Percentiles rank a stretch among this genome's conserved stretches.
These are phyloP conservation scores for Venturia canescens DNA, from an alignment of 1,140 invertebrate species.

Conservation along the genomic window DNA sequence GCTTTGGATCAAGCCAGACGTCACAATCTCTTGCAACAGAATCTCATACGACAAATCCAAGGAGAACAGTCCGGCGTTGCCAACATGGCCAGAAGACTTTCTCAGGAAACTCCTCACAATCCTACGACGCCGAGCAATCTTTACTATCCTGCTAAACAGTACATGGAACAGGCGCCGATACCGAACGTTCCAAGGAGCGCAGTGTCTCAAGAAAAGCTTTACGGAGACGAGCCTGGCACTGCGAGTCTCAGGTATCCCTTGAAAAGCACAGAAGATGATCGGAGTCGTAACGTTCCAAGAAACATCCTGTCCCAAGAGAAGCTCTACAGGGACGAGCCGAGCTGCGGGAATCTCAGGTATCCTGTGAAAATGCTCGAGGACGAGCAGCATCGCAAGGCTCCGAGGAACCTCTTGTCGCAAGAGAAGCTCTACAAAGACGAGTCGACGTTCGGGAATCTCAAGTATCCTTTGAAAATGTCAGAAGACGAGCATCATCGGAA, in stretches of 20 bases:
- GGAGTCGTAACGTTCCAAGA: not conserved
- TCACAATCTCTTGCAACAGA: constrained; percentile 72
- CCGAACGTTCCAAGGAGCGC: not conserved
- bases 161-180: not conserved
- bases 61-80: constrained; percentile 49
- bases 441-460: not conserved
- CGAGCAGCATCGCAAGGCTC: not conserved
- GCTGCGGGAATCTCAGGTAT: not conserved
- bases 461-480: not conserved
- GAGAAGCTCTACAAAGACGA: not conserved
- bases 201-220: not conserved
- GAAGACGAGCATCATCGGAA: not conserved
- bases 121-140: not conserved
- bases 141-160: not conserved
- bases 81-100: constrained; percentile 43
- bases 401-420: not conserved
- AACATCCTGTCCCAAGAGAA: not conserved
- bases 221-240: constrained; percentile 12
- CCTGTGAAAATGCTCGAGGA: not conserved
- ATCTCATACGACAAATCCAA: constrained; percentile 65
- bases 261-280: constrained; percentile 2
- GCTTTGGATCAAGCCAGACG: constrained; percentile 67
- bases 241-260: constrained; percentile 7
- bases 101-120: constrained; percentile 47
- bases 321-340: not conserved